Base-by-base conservation (phyloP, 2,888 invertebrate genomes). In the Hypolimnas misippus region DNA sequence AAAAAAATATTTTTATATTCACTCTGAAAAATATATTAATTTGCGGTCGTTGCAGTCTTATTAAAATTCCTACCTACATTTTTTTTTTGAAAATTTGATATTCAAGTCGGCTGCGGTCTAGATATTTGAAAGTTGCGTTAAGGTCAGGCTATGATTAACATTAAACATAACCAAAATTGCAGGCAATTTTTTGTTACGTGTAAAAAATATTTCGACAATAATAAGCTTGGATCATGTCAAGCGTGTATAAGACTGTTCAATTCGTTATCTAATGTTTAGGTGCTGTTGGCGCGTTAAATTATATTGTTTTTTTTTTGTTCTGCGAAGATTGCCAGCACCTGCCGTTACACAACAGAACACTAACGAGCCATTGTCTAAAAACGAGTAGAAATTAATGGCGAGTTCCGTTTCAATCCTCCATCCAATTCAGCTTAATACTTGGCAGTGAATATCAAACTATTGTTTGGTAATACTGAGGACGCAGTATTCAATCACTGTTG, bases 401-500 rank as follows among this genome's bases (percentile, higher is more conserved):
- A 79, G 82, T 88, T 89, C 89, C 89, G 86, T 77, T 83, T 83
- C 77, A 75, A 77, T n/a, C 44, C 19, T 57, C 58, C 14, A 46
- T 58, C 70, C 74, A 72, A 75, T 71, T 76, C 69, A 73, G 73
- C 68, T 71, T 67, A 63, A 65, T 70, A 67, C 62, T 58, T 68
- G 66, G 61, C 59, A 65, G 65, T 69, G 66, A 68, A 66, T 70
- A 62, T 66, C 33, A 54, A 46, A 44, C 68, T 54, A 73, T 73
- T 73, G 73, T 76, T 73, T 73, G 65, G 65, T 66, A 67, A 69
- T 65, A 57, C 57, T 62, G 65, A 72, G 69, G 69, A 68, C 67
- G 61, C 58, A 52, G 38, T 57, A 65, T 69, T 75, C 72, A 69
- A 73, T 76, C 76, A 75, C 77, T 78, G 82, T 82, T 84, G 83